A percentile compares a stretch with the other conserved stretches of the same genome.
Conservation (phyloP, 2,888 invertebrate genomes). For the Tridacna crocea region DNA sequence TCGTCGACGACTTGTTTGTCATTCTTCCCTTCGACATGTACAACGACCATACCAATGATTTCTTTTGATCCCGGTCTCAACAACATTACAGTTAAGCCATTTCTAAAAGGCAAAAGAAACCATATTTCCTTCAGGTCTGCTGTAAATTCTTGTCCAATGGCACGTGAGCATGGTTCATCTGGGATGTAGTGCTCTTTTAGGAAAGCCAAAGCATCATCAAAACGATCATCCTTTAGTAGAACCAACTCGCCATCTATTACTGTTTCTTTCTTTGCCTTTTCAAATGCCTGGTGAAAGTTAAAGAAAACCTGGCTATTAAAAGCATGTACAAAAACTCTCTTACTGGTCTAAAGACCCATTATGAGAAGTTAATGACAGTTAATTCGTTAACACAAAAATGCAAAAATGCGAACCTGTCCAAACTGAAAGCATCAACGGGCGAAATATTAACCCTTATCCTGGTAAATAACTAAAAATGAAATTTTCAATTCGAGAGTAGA, state of each 20-base stretch:
- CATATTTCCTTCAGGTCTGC: neutral
- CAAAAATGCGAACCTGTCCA: too few species aligned
- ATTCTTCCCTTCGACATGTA: neutral
- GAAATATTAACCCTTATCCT: too few species aligned
- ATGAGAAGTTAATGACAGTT: too few species aligned
- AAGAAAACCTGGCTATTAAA: too few species aligned
- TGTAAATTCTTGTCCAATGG: slow-evolving; percentile 1
- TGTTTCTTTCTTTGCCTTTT: neutral
- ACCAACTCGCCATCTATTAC: neutral
- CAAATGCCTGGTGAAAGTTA: neutral
- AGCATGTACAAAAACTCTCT: too few species aligned
- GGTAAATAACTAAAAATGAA: too few species aligned
- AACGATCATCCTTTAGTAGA: neutral
- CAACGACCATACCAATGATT: neutral
- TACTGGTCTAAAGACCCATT: too few species aligned
- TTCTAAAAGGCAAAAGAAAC: slow-evolving; percentile 6
- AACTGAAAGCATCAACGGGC: too few species aligned
- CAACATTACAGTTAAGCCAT: neutral
- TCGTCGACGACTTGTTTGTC: neutral
- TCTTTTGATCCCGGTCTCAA: neutral
- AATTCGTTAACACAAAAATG: too few species aligned
- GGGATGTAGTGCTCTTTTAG: neutral
- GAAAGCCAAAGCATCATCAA: slow-evolving; percentile 6
- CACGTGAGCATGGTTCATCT: neutral
- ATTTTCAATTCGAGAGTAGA: too few species aligned